Evolutionary conservation across 1,140 invertebrate genomes (phyloP).

Genomic region (Dysdera silvatica): DNA sequence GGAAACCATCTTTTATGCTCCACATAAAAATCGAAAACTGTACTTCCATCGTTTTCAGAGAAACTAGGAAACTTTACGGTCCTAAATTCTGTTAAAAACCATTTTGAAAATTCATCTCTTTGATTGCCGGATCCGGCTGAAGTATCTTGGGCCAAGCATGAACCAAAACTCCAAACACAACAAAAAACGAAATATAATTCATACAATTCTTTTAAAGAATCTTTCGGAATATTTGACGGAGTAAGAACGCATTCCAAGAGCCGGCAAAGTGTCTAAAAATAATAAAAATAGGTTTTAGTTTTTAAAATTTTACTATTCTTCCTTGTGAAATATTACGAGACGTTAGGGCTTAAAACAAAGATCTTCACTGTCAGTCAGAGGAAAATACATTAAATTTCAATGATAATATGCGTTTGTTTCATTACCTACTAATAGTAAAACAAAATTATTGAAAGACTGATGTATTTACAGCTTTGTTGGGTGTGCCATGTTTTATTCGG

Average conservation of each 20-base stretch:
- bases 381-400: too few species aligned
- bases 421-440: too few species aligned
- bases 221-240: constrained; percentile 70
- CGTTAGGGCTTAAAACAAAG: too few species aligned
- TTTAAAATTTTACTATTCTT: too few species aligned
- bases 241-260: constrained; percentile 75
- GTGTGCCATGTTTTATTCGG: too few species aligned
- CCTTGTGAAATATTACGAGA: too few species aligned
- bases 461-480: too few species aligned
- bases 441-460: too few species aligned
- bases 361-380: too few species aligned
- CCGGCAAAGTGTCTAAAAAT: constrained; percentile 76
- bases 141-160: constrained; percentile 65
- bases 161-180: constrained; percentile 89
- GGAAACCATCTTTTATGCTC: constrained; percentile 81
- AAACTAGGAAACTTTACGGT: constrained; percentile 74
- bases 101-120: constrained; percentile 90
- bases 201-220: constrained; percentile 88
- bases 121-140: constrained; percentile 82
- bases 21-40: constrained; percentile 92
- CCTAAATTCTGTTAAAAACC: constrained; percentile 96
- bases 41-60: constrained; percentile 40
- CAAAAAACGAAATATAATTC: constrained; percentile 95
- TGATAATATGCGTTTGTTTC: too few species aligned
- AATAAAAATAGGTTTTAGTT: too few species aligned